Percentiles rank a stretch among this genome's conserved stretches.
These are phyloP conservation scores for Stegodyphus dumicola DNA, from an alignment of 1,140 invertebrate genomes.

Conservation along the genomic window DNA sequence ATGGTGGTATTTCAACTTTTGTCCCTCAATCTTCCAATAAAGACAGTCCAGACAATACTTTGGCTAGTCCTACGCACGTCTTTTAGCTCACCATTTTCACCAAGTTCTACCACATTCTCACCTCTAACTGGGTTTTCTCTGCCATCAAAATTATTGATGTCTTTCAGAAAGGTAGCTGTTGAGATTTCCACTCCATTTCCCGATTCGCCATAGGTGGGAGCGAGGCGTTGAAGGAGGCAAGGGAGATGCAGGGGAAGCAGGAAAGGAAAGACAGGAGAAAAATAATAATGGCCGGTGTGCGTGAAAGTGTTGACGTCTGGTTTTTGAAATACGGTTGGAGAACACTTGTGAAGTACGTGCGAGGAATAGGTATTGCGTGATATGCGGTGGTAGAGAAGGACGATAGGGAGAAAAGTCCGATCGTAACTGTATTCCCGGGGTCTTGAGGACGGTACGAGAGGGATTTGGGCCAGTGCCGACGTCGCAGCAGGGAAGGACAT, in stretches of 20 bases:
- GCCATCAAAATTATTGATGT: too few species aligned
- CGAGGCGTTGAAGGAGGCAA: background rate
- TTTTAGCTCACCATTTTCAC: too few species aligned
- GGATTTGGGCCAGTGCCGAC: conserved; percentile 1
- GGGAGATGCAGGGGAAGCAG: background rate
- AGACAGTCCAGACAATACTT: too few species aligned
- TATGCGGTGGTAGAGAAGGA: background rate
- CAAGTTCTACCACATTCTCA: too few species aligned
- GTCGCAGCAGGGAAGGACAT: background rate
- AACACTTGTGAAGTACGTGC: background rate
- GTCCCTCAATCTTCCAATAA: too few species aligned
- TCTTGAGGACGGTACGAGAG: conserved; percentile 2
- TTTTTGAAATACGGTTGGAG: conserved; percentile 39
- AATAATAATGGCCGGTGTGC: conserved; percentile 38
- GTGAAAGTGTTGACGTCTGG: conserved; percentile 56
- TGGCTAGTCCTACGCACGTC: too few species aligned
- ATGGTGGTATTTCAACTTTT: too few species aligned
- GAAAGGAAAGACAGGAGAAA: background rate
- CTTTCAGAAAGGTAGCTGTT: background rate
- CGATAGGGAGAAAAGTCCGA: background rate
- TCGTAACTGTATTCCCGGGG: conserved; percentile 16
- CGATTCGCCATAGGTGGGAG: conserved; percentile 3
- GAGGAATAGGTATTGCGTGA: conserved; percentile 2
- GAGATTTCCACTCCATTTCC: conserved; percentile 49
- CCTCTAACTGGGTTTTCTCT: too few species aligned